Evolutionary conservation across 2,113 vertebrate genomes (phyloP).

Genomic region (Hyaena hyaena): DNA sequence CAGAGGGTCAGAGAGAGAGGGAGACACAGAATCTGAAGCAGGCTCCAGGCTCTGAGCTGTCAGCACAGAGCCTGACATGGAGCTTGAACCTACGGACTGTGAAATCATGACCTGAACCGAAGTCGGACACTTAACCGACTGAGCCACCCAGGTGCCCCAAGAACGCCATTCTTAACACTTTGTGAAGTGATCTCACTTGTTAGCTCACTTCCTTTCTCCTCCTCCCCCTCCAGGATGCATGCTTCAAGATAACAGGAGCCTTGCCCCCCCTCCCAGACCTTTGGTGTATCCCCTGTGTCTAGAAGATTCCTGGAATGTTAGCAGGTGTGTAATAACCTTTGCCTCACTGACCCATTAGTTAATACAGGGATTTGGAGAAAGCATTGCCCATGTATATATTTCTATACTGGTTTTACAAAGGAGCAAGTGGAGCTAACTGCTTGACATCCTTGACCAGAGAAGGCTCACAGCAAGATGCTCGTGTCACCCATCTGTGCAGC

Average conservation of each 20-base stretch:
- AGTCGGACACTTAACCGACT: too few species aligned
- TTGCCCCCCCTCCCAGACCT: neutral
- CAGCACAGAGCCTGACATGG: too few species aligned
- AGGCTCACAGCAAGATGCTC: neutral
- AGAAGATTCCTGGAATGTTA: neutral
- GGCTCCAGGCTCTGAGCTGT: too few species aligned
- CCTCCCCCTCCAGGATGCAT: neutral
- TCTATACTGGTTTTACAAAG: neutral
- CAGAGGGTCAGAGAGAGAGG: too few species aligned
- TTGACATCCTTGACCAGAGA: neutral
- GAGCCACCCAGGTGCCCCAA: neutral
- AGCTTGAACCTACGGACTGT: too few species aligned
- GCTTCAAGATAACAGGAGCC: neutral
- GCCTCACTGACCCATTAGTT: neutral
- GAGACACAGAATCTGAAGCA: too few species aligned
- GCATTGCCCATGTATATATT: neutral
- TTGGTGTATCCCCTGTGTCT: neutral
- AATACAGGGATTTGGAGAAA: neutral
- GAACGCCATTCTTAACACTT: neutral
- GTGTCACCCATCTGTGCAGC: neutral
- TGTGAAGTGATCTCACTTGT: neutral
- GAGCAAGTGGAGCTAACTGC: neutral
- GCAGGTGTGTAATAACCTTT: neutral
- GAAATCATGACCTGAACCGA: too few species aligned
- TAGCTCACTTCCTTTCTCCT: neutral